Percentiles rank a stretch among this genome's conserved stretches.
phyloP scores from a whole-genome alignment of 2,113 vertebrate genomes.

The Sciurus niger region DNA sequence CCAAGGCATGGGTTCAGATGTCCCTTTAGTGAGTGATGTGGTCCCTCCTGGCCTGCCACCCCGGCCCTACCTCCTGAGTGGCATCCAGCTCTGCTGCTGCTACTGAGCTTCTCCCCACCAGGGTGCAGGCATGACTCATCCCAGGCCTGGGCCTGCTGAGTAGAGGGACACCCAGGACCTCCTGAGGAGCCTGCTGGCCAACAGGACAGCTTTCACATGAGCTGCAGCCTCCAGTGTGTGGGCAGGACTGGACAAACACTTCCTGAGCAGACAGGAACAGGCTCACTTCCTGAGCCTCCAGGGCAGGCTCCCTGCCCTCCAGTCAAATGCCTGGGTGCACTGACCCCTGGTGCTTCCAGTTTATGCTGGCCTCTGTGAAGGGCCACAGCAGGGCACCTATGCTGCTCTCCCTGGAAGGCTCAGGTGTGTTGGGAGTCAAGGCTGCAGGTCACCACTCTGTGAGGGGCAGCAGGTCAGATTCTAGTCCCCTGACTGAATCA shows the following conservation, averaged over 20 bases:
- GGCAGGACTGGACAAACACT: neutral
- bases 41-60: neutral
- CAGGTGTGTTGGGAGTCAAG: too few relatives aligned
- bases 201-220: neutral
- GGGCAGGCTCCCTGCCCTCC: neutral
- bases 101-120: neutral
- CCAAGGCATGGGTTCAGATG: too few relatives aligned
- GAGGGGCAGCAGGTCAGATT: neutral
- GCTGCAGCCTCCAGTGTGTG: neutral
- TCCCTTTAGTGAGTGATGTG: too few relatives aligned
- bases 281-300: too few relatives aligned
- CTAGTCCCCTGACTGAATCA: too few relatives aligned
- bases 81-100: neutral
- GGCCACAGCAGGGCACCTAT: neutral
- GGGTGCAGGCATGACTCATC: neutral
- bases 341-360: neutral
- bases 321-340: neutral
- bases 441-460: neutral
- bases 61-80: neutral
- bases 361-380: neutral
- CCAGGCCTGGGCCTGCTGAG: neutral
- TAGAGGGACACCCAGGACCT: neutral
- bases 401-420: neutral
- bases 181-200: neutral
- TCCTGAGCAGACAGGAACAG: too few relatives aligned